Conservation (phyloP, 2,797 vertebrate genomes). For the Lepidocolaptes lacrymiger region DNA sequence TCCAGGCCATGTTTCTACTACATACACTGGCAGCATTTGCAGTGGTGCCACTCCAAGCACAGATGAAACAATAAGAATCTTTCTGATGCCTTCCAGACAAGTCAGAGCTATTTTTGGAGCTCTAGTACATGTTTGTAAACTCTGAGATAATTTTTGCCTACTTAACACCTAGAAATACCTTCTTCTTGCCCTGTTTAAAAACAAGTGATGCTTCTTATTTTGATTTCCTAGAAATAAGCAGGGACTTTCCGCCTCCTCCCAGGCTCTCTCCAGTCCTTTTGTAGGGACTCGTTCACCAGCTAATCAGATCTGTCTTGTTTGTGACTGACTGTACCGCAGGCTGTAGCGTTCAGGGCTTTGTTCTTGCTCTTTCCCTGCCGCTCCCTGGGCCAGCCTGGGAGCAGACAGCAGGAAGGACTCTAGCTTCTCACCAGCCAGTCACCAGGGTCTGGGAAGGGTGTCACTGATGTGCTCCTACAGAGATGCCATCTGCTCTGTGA, state of each 20-base stretch:
- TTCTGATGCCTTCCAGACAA: constrained; percentile 60
- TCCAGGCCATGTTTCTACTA: not conserved
- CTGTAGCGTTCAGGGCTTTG: not conserved
- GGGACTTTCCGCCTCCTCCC: not conserved
- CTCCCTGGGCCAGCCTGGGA: not conserved
- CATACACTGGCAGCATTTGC: constrained; percentile 6
- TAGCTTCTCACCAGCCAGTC: not conserved
- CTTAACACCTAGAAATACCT: not conserved
- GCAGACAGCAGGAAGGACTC: not conserved
- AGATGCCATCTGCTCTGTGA: not conserved
- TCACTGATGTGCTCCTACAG: not conserved
- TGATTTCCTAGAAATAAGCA: not conserved
- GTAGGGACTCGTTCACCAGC: not conserved
- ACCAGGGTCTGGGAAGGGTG: rapidly evolving
- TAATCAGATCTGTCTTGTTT: not conserved
- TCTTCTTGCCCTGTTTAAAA: not conserved
- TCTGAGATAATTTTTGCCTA: constrained; percentile 21
- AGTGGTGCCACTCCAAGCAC: not conserved
- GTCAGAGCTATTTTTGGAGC: constrained; percentile 40
- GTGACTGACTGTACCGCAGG: not conserved
- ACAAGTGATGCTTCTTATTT: not conserved
- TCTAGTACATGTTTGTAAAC: not conserved
- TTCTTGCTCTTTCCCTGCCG: not conserved
- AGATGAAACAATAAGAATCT: constrained; percentile 39
- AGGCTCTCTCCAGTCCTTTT: not conserved